Evolutionary conservation across 2,113 vertebrate genomes (phyloP), one percentile per base, ranked within the genome.

Genomic region (Mirounga angustirostris): DNA sequence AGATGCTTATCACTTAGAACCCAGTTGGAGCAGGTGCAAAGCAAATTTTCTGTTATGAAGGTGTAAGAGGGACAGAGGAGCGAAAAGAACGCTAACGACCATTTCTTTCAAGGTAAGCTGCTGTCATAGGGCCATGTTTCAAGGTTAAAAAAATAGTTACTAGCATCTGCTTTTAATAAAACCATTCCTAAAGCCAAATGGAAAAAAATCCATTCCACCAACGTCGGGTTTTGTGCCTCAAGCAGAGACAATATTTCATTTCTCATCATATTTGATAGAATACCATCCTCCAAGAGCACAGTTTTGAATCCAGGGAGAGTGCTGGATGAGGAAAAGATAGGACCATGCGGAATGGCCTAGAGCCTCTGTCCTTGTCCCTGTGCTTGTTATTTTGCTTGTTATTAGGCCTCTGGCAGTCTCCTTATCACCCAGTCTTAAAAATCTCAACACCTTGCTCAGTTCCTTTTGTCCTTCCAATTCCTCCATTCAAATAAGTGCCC

Each of bases 11-110:
- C 98, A 97, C 95, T 92, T 97, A 97, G 96, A 98, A 98, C 98
- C 89, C 97, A 97, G 96, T 94, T 98, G 98, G 97, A 99, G 98
- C 99, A 99, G 99, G 96, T 95, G 95, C 97, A 98, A 95, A 97
- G 87, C 74, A 98, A 98, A 98, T 97, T 89, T 97, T 87, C 73
- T 97, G 78, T 94, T 98, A 92, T 96, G 97, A 93, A 97, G 97
- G 78, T 86, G 78, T 87, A 58, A 79, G 90, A 96, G 97, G 92
- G 89, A 97, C 95, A 58, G 30, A 67, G 94, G 91, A 92, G 92
- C 78, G 91, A 90, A 92, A 95, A 97, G 84, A 97, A 98, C 96
- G 33, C 94, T 15, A 97, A 97, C 94, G 46, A 98, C 91, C 36
- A 10, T 82, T 79, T 96, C 94, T 58, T 71, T 95, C 2, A 54